These are phyloP conservation scores for Notarius quadriscutis DNA, from an alignment of 2,113 vertebrate species.

Conservation along the genomic window DNA sequence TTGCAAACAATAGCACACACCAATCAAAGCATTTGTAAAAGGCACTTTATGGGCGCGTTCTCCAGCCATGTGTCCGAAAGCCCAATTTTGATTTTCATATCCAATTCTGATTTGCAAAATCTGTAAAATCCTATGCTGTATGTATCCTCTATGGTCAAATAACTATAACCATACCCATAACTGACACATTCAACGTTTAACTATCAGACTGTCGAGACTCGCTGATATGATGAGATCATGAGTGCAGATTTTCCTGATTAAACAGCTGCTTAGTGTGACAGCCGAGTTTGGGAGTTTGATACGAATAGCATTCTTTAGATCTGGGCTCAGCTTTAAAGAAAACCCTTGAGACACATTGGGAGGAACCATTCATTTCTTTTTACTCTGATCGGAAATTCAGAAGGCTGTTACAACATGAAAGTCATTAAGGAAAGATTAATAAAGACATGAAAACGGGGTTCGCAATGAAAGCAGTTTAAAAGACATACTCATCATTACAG, in stretches of 20 bases:
- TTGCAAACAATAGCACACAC: background rate
- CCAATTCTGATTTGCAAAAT: background rate
- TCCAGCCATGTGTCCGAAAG: background rate
- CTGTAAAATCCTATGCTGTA: too few relatives aligned
- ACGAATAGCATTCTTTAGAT: conserved; percentile 30
- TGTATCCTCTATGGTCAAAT: background rate
- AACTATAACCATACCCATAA: background rate
- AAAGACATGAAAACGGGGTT: background rate
- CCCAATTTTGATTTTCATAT: background rate
- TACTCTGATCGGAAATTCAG: conserved; percentile 29
- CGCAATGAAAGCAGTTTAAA: background rate
- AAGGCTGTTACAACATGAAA: background rate
- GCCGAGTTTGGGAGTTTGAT: conserved; percentile 42
- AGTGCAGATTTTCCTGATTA: conserved; percentile 41
- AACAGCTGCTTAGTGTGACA: conserved; percentile 46
- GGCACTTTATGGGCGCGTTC: background rate
- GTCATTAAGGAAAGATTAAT: background rate
- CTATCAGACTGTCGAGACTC: background rate
- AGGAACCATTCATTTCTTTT: conserved; percentile 2
- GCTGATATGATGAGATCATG: conserved; percentile 18
- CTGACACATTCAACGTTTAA: background rate
- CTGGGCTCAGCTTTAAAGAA: conserved; percentile 26
- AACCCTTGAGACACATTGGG: conserved; percentile 21
- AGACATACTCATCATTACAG: background rate
- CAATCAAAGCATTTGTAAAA: background rate